phyloP scores from a whole-genome alignment of 1,140 invertebrate genomes.

The Hermatobates lingyangjiaoensis region DNA sequence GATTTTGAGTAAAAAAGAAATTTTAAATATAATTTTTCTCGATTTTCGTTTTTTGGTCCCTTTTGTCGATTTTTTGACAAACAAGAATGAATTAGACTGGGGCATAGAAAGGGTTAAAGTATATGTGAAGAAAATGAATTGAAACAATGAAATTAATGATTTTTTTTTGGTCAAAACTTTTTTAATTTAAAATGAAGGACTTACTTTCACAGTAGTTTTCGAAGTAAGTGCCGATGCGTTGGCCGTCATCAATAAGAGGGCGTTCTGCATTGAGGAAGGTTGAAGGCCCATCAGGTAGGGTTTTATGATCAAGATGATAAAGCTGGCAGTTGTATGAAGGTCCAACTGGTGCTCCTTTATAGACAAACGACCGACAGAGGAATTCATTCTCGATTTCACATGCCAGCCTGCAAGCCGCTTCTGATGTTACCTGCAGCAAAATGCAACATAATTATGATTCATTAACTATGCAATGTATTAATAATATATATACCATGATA shows the following conservation, averaged over 20 bases:
- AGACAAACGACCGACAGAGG: slow-evolving; percentile 75
- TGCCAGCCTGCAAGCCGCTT: slow-evolving; percentile 64
- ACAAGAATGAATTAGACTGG: no score
- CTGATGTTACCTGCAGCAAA: slow-evolving; percentile 46
- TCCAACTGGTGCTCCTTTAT: slow-evolving; percentile 51
- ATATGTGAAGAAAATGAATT: no score
- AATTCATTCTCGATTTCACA: slow-evolving; percentile 87
- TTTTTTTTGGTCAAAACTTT: no score
- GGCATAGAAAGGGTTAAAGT: no score
- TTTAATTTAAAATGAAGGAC: no score
- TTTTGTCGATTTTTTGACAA: no score
- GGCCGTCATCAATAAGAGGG: slow-evolving; percentile 76
- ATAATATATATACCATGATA: no score
- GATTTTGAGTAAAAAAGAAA: no score
- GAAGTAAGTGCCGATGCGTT: slow-evolving; percentile 69
- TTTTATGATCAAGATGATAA: slow-evolving; percentile 82
- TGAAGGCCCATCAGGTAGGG: slow-evolving; percentile 72
- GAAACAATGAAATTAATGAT: no score
- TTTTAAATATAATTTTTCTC: no score
- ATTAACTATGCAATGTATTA: not conserved
- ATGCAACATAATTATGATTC: no score
- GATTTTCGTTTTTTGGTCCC: no score
- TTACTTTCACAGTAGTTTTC: slow-evolving; percentile 74
- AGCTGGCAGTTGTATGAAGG: slow-evolving; percentile 73
- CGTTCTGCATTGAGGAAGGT: slow-evolving; percentile 74